phyloP scores from a whole-genome alignment of 2,888 invertebrate species.

The Polyploca ridens region DNA sequence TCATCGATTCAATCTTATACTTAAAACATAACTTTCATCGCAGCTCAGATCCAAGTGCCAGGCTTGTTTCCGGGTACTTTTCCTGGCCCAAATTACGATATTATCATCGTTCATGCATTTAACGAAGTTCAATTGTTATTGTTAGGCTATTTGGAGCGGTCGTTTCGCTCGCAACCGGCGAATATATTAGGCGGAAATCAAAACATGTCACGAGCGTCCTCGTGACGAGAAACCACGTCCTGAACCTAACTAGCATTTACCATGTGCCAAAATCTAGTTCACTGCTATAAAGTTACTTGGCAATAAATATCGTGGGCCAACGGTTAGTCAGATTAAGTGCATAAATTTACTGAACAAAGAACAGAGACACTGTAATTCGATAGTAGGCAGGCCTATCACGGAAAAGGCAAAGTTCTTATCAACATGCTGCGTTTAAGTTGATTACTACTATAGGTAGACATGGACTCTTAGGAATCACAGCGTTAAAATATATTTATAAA shows the following conservation, averaged over 20 bases:
- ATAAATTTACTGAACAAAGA: background rate
- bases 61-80: no score
- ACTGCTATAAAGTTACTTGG: slow-evolving; percentile 14
- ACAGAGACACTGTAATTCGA: background rate
- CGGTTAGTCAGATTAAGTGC: background rate
- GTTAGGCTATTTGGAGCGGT: slow-evolving; percentile 17
- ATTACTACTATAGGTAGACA: no score
- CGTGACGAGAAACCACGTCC: slow-evolving; percentile 39
- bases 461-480: no score
- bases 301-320: background rate
- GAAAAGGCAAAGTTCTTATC: background rate
- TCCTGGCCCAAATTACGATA: no score
- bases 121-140: slow-evolving; percentile 8
- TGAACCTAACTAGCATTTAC: slow-evolving; percentile 35
- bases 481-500: no score
- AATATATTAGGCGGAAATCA: slow-evolving; percentile 52
- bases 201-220: slow-evolving; percentile 55
- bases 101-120: no score
- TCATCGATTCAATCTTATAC: no score
- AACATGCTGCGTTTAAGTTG: no score
- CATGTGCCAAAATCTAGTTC: slow-evolving; percentile 20
- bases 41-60: no score
- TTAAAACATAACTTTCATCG: no score
- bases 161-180: slow-evolving; percentile 28
- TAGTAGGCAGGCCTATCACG: background rate